phyloP scores from a whole-genome alignment of 2,888 invertebrate genomes.

The Ochropleura plecta region DNA sequence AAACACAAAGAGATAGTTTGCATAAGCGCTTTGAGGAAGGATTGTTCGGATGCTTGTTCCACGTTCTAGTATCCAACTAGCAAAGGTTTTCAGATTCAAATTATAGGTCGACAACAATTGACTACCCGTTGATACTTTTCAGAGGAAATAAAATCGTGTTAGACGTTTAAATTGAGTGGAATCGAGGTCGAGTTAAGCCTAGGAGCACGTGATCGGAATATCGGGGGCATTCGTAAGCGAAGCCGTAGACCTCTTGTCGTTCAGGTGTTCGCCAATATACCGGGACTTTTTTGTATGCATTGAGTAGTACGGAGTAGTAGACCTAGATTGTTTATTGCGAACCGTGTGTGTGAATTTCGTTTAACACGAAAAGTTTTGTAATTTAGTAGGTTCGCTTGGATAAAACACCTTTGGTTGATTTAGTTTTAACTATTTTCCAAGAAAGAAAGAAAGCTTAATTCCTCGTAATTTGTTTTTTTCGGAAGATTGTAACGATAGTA shows the following conservation, averaged over 20 bases:
- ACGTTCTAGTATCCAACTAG: conserved; percentile 15
- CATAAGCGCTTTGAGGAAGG: conserved; percentile 51
- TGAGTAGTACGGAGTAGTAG: conserved; percentile 54
- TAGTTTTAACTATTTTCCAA: conserved; percentile 8
- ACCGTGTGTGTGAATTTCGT: conserved; percentile 65
- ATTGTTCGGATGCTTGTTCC: conserved; percentile 54
- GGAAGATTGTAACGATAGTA: not conserved
- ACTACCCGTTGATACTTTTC: conserved; percentile 66
- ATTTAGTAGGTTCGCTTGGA: conserved; percentile 40
- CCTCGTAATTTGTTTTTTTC: conserved; percentile 14
- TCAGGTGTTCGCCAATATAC: conserved; percentile 71
- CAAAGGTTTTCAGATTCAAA: conserved; percentile 47
- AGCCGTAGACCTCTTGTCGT: conserved; percentile 58
- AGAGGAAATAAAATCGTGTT: conserved; percentile 75
- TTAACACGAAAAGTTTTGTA: conserved; percentile 50
- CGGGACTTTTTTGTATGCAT: conserved; percentile 72
- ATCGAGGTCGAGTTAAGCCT: conserved; percentile 76
- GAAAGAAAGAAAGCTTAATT: conserved; percentile 7
- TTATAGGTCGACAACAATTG: conserved; percentile 50
- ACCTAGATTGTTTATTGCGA: conserved; percentile 68
- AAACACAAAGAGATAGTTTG: conserved; percentile 65
- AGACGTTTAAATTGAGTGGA: conserved; percentile 77
- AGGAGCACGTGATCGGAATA: conserved; percentile 74
- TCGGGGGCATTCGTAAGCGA: conserved; percentile 59
- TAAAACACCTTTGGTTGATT: conserved; percentile 14